Evolutionary conservation across 2,113 vertebrate genomes (phyloP), one percentile per base, ranked within the genome.

Genomic region (Myiagra hebetior): DNA sequence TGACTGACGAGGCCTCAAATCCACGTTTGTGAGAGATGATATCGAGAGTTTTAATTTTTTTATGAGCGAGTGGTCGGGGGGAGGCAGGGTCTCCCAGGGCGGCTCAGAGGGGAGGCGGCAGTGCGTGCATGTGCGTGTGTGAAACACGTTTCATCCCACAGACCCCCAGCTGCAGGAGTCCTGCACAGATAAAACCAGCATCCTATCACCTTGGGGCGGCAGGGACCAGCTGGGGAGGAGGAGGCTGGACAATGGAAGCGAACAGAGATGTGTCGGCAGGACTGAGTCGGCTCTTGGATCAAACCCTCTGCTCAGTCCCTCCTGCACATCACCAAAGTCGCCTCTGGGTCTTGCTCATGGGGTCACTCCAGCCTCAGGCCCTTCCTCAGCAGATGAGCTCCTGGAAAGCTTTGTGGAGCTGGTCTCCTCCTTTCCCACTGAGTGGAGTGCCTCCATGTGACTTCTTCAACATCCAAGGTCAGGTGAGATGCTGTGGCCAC

Each of bases 1-100:
- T 97, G 97, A 97, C 96, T 96, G 97, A 97, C 89, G 67, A 93
- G 86, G 89, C 92, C 94, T 95, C 89, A 95, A 94, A 95, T 88
- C 92, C 92, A 64, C 0, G 0, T 95, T 96, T 96, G 92, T 93
- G 95, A 88, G 91, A 95, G 91, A 96, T 95, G 96, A 97, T 95
- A 97, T 78, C 5, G 8, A 84, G 92, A 92, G 73, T 72, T 95
- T 68, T 91, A 70, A 60, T 85, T 84, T 81, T 93, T 94, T 96
- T 95, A 94, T 64, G 53, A 93, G 64, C 0, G 0, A 91, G 68
- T 44, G 59, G 39, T 44, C 13, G 2, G 16, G 52, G n/a, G 57
- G 55, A 91, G 90, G 76, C 75, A 55, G 17, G 44, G 64, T 47
- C 67, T 91, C 68, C 75, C 90, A 86, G 59, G 37, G 81, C 11